Percentiles rank a stretch among this genome's conserved stretches.
Conservation (phyloP, 1,140 invertebrate species). For the Protaetia brevitarsis region DNA sequence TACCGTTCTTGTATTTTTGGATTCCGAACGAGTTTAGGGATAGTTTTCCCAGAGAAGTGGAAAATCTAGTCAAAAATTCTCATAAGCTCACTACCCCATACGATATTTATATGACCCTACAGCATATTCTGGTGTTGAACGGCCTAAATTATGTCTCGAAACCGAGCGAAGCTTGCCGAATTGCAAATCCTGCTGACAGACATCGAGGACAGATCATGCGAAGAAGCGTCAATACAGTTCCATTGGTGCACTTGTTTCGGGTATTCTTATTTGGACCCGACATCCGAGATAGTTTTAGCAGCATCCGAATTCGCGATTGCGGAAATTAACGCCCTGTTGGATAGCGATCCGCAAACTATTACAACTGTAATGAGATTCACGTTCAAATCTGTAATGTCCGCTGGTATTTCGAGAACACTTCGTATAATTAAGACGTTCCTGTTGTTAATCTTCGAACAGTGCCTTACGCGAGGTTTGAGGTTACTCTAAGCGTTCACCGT, state of each 20-base stretch:
- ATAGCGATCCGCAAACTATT: background rate
- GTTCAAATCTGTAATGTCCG: conserved; percentile 48
- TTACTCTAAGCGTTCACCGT: conserved; percentile 50
- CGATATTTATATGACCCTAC: conserved; percentile 66
- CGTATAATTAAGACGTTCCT: conserved; percentile 45
- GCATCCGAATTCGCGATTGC: conserved; percentile 52
- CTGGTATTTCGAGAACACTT: conserved; percentile 38
- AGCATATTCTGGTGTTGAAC: conserved; percentile 49
- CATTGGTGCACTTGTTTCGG: conserved; percentile 78
- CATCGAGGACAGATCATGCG: conserved; percentile 66
- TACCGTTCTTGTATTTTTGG: conserved; percentile 74
- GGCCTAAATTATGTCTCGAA: conserved; percentile 48
- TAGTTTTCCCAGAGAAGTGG: conserved; percentile 55
- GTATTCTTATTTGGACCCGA: conserved; percentile 47
- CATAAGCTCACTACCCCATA: conserved; percentile 66
- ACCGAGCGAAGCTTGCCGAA: conserved; percentile 55
- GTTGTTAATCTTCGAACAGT: conserved; percentile 52
- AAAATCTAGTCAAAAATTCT: conserved; percentile 63
- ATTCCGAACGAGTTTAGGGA: conserved; percentile 66
- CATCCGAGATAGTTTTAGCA: conserved; percentile 45
- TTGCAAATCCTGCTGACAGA: conserved; percentile 67
- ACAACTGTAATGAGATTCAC: conserved; percentile 52
- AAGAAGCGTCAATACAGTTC: conserved; percentile 64
- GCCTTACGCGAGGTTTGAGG: conserved; percentile 59
- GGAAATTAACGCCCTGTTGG: conserved; percentile 42